Percentiles rank a stretch among this genome's conserved stretches.
phyloP scores from a whole-genome alignment of 2,113 vertebrate species.

The Brachypteracias leptosomus region DNA sequence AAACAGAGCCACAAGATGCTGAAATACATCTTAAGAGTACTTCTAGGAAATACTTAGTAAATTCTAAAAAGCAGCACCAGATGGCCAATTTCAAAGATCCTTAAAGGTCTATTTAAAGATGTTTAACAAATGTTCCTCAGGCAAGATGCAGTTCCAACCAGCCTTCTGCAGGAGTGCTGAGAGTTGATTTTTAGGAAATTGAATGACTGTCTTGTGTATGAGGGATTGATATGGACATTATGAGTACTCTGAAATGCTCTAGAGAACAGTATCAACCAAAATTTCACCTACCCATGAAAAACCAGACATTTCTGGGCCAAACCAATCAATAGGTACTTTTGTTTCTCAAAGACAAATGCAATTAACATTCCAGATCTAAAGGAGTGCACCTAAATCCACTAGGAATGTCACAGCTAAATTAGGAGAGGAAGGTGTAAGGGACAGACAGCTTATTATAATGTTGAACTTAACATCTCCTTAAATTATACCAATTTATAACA shows the following conservation, averaged over 20 bases:
- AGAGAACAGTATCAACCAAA: neutral
- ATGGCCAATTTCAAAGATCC: neutral
- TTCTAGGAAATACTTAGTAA: neutral
- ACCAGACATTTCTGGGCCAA: neutral
- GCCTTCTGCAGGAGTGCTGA: neutral
- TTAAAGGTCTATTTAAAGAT: neutral
- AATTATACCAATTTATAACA: neutral
- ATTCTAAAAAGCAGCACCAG: neutral
- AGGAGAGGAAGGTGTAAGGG: neutral
- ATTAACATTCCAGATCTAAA: neutral
- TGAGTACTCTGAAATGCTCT: neutral
- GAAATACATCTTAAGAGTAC: neutral
- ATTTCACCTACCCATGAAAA: neutral
- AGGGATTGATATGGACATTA: neutral
- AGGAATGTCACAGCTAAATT: neutral
- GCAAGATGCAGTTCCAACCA: neutral
- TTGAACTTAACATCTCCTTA: neutral
- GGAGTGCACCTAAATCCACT: neutral
- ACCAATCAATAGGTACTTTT: neutral
- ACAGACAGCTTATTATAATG: neutral
- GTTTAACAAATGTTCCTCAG: neutral
- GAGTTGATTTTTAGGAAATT: neutral
- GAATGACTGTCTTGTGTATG: neutral
- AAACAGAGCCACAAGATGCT: neutral
- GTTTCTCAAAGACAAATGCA: neutral